Evolutionary conservation across 2,888 invertebrate species (phyloP), one percentile per base, ranked within the genome.

Genomic region (Suillia variegata): DNA sequence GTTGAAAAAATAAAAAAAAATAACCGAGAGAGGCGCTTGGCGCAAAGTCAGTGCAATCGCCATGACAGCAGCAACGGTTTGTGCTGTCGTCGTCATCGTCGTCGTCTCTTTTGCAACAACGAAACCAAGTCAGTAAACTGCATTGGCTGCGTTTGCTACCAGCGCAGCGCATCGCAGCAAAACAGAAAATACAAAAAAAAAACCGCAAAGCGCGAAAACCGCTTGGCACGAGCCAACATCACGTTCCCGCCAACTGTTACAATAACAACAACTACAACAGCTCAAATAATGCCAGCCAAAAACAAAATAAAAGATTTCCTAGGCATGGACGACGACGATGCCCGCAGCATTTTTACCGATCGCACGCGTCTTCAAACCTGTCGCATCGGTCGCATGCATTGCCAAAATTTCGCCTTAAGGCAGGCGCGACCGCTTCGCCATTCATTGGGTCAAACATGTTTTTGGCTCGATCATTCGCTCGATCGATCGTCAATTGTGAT

Each of bases 141-240:
- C 38, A 13, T 4, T n/a, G 5, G 26, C 38, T n/a, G 10, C n/a
- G 13, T 38, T 4, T 8, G 38, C 38, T 31, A 31, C 31, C n/a
- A n/a, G 6, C 26, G 26, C 26, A 38, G 38, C 38, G n/a, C n/a
- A 38, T n/a, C 4, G 3, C 38, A 38, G n/a, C 13, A 33, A 20
- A 31, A 33, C 21, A 13, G 5, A 50, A 50, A 50, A 50, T n/a
- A 24, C 21, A 10, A 18, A 18, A 4, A 20, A 47, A 18, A 47
- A 17, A 47, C n/a, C 42, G n/a, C 33, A 10, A 10, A 33, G 33
- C n/a, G 12, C n/a, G 24, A 50, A 52, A 57, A 24, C 47, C 38
- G 33, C 33, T 20, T 34, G 33, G 33, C 56, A 56, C 56, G 49
- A 56, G 56, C 48, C 55, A 47, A 54, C n/a, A 54, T 21, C 54